A percentile compares a stretch with the other conserved stretches of the same genome.
Evolutionary conservation across 2,797 vertebrate genomes (phyloP).

Genomic region (Pristis pectinata): DNA sequence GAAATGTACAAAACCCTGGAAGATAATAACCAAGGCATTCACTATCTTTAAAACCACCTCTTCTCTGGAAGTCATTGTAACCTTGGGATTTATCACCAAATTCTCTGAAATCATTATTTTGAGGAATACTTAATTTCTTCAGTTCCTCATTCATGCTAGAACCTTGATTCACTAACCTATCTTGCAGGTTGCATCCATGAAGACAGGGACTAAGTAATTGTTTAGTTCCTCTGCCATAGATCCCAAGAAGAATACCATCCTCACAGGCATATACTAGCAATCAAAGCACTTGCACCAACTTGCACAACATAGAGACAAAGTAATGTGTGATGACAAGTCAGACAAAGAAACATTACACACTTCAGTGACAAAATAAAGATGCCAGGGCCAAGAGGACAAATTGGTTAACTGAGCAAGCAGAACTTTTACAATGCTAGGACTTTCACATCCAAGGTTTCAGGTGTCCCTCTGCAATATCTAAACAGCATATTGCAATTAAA

Average conservation of each 20-base stretch:
- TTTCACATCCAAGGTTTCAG: background rate
- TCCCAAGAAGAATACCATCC: background rate
- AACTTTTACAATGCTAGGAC: background rate
- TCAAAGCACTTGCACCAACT: background rate
- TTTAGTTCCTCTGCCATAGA: background rate
- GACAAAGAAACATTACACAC: background rate
- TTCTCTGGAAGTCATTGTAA: too few species aligned
- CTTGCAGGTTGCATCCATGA: too few species aligned
- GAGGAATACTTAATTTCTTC: too few species aligned
- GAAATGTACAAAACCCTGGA: too few species aligned
- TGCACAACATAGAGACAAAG: background rate
- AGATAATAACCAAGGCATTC: too few species aligned
- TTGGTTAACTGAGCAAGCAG: background rate
- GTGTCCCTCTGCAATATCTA: background rate
- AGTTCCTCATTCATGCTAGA: too few species aligned
- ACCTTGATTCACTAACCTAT: too few species aligned
- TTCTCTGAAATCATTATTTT: too few species aligned
- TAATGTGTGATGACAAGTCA: background rate
- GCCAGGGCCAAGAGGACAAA: background rate
- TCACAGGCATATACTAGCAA: background rate
- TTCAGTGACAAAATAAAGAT: background rate
- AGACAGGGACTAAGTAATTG: too few species aligned
- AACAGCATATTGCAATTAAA: background rate
- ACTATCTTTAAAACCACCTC: too few species aligned
- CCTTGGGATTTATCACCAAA: too few species aligned